A percentile compares a stretch with the other conserved stretches of the same genome.
These are phyloP conservation scores for Notarius quadriscutis DNA, from an alignment of 2,113 vertebrate genomes.

Conservation along the genomic window DNA sequence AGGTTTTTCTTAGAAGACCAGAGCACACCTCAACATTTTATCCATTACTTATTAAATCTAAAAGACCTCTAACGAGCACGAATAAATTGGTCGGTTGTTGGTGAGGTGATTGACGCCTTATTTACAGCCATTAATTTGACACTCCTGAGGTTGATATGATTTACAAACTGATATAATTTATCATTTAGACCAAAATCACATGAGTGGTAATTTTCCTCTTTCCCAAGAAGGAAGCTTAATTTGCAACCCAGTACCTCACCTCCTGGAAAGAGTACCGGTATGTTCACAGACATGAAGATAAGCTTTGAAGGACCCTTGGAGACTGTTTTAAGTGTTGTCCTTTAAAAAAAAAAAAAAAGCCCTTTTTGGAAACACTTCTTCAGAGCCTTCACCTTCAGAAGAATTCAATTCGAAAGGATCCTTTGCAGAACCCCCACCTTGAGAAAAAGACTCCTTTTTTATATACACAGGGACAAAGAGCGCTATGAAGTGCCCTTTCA, in stretches of 20 bases:
- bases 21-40: too few species aligned
- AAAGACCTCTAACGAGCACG: not conserved
- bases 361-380: slow-evolving; percentile 42
- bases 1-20: too few species aligned
- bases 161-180: not conserved
- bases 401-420: slow-evolving; percentile 40
- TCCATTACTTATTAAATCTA: not conserved
- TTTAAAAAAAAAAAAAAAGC: not conserved
- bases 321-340: not conserved
- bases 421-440: not conserved
- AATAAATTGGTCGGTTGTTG: not conserved
- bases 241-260: not conserved
- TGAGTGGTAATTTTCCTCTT: not conserved
- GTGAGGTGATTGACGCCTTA: not conserved
- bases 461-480: not conserved
- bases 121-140: not conserved
- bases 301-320: slow-evolving; percentile 34
- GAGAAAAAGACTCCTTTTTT: not conserved
- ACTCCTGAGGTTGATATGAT: not conserved
- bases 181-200: slow-evolving; percentile 3
- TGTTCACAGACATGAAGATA: slow-evolving; percentile 12
- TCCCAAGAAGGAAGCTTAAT: not conserved
- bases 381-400: slow-evolving; percentile 23
- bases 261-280: not conserved
- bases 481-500: slow-evolving; percentile 31